A percentile compares a stretch with the other conserved stretches of the same genome.
phyloP scores from a whole-genome alignment of 2,797 vertebrate species.

The Chrysolophus pictus region DNA sequence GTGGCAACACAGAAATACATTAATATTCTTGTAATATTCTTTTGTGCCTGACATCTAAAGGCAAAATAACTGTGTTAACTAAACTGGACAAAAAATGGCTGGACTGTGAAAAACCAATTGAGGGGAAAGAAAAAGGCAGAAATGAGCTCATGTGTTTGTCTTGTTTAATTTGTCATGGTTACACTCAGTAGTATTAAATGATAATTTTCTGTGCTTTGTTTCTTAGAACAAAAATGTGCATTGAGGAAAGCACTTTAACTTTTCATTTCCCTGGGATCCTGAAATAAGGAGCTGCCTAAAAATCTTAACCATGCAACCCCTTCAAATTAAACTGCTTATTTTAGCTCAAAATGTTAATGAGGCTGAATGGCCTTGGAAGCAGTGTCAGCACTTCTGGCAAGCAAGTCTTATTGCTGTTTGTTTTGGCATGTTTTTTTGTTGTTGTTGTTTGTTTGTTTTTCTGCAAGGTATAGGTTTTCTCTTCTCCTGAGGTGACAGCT shows the following conservation, averaged over 20 bases:
- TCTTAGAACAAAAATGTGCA: neutral
- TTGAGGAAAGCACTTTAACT: neutral
- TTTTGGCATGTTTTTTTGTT: neutral
- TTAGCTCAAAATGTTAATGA: neutral
- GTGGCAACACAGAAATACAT: neutral
- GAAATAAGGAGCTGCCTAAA: neutral
- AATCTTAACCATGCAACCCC: neutral
- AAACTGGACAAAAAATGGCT: neutral
- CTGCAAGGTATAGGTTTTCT: neutral
- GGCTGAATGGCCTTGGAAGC: neutral
- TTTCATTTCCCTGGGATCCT: neutral
- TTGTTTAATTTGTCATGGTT: neutral
- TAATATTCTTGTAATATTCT: neutral
- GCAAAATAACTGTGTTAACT: neutral
- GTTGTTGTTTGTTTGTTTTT: neutral
- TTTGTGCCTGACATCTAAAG: neutral
- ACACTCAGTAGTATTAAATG: neutral
- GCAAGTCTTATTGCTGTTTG: neutral
- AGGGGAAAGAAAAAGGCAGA: neutral
- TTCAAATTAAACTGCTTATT: neutral
- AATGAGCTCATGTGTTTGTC: neutral
- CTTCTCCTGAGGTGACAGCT: neutral
- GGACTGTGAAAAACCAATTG: accelerated
- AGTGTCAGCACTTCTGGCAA: neutral
- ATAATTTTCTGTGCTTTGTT: neutral